Evolutionary conservation across 2,888 invertebrate species (phyloP), one percentile per base, ranked within the genome.

Genomic region (Cataglyphis altisquamis): DNA sequence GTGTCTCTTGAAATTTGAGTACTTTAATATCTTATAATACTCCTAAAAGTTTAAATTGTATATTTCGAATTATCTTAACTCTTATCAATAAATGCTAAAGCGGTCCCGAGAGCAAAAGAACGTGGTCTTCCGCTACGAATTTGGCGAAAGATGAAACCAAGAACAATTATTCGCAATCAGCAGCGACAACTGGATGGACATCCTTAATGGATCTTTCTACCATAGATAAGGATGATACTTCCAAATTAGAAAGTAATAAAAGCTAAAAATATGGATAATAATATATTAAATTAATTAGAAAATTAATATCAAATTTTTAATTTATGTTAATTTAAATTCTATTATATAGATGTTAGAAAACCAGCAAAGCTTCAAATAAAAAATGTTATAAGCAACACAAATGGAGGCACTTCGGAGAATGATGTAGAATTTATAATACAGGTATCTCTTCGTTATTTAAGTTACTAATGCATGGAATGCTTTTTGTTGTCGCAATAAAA

Each of bases 61-160:
- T n/a, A 52, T n/a, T 52, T 52, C 0, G 6, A 18, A 52, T n/a
- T 52, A 52, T 52, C 39, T 67, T 29, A 52, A 77, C 18, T 41
- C 4, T 66, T 41, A 3, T 48, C 21, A 29, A 81, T 73, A 45
- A 73, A 80, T 73, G 32, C 72, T 60, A 18, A 80, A 80, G 74
- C 18, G 68, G 75, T n/a, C 29, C 75, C 1, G 95, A 94, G 92
- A 86, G 87, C 32, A 95, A 96, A 80, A 96, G 97, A 85, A 97
- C 96, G 87, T 98, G 97, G 97, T 97, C 97, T 32, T 97, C 97
- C 74, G 97, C 97, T 91, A 96, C 97, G 88, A 97, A 97, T 94
- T 96, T 97, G 89, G 88, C 92, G 3, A 94, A 94, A 77, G 94
- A 94, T 81, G 94, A 91, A 63, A 80, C 72, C 12, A 90, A 84